phyloP scores from a whole-genome alignment of 2,113 vertebrate species.

The Butorides virescens region DNA sequence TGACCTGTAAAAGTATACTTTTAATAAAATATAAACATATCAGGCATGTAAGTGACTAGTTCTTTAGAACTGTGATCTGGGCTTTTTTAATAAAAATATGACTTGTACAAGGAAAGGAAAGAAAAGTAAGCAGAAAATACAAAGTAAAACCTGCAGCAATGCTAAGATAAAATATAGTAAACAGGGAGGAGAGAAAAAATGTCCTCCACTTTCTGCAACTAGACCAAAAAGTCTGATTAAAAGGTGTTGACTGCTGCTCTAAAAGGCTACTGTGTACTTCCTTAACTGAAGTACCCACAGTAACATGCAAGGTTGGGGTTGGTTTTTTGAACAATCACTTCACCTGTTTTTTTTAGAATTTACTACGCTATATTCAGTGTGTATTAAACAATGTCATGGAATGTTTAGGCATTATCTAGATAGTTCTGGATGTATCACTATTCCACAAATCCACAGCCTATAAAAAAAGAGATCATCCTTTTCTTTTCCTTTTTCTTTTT shows the following conservation, averaged over 20 bases:
- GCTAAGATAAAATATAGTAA: neutral
- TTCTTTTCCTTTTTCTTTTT: neutral
- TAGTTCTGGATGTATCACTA: neutral
- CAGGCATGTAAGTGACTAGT: neutral
- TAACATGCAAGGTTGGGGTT: neutral
- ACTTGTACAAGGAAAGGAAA: neutral
- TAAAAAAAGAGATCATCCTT: neutral
- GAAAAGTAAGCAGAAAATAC: neutral
- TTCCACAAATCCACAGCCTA: neutral
- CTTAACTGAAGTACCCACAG: neutral
- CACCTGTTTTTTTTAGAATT: neutral
- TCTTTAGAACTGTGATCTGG: neutral
- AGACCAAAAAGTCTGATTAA: neutral
- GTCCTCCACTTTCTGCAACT: neutral
- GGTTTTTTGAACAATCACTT: neutral
- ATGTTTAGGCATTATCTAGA: neutral
- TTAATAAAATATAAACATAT: neutral
- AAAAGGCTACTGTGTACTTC: neutral
- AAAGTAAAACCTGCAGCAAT: neutral
- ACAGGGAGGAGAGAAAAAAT: neutral
- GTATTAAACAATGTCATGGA: neutral
- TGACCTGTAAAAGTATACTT: neutral
- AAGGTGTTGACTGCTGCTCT: neutral
- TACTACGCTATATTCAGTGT: neutral
- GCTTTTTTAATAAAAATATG: neutral